Base-by-base conservation (phyloP, 2,113 vertebrate species). In the Pseudorectes ferrugineus region DNA sequence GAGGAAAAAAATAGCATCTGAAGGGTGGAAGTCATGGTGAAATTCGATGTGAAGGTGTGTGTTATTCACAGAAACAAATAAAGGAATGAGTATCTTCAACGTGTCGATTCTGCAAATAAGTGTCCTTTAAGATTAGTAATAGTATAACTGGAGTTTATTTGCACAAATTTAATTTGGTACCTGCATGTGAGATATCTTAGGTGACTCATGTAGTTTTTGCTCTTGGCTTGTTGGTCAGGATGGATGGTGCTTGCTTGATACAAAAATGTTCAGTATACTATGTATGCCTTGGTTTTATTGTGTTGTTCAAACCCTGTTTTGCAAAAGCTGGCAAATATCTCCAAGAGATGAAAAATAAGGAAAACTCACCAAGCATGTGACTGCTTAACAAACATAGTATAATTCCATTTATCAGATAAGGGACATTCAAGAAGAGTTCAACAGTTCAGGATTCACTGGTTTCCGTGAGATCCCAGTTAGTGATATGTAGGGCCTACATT, bases 31-130 rank as follows among this genome's bases (percentile, higher is more conserved):
- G 14, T 85, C 15, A 12, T 22, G 17, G 33, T 78, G 57, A 77
- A 77, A 35, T 75, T 49, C 0, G 0, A 18, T 67, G 35, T 48
- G 42, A 94, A 78, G 43, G 14, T 6, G 3, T 13, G 7, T 42
- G 25, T 80, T 58, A 22, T 43, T 81, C 28, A 18, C 29, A 71
- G 59, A 81, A 78, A 40, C 20, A 66, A 26, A 70, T 33, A 51
- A 59, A 35, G 26, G 33, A 65, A 38, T 40, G 2, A 52, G 2
- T 38, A 6, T 35, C 33, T 76, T 86, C 19, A 61, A 33, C 14
- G 12, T 46, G 14, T 70, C 14, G 26, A 10, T 61, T 36, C 40
- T 84, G 42, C 61, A 74, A 70, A 21, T 51, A 57, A 28, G 23
- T 51, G 7, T 12, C 13, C 8, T 72, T 51, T 83, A 51, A 62